Evolutionary conservation across 2,888 invertebrate species (phyloP), one percentile per base, ranked within the genome.

Genomic region (Eilema depressum): DNA sequence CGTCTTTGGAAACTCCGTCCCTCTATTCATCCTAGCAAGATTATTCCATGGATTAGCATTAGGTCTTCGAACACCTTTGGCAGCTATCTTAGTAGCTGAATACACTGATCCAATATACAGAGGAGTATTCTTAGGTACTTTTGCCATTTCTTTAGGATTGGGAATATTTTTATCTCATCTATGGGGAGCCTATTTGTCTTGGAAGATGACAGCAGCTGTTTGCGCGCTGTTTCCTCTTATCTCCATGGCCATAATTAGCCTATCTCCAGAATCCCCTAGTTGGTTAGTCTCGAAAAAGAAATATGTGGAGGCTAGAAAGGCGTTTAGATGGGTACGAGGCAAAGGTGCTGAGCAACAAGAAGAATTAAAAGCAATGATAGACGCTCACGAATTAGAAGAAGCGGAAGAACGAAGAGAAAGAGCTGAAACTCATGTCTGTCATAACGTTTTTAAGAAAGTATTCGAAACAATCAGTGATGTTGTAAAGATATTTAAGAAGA

Each of bases 121-220:
- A 68, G 97, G 97, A 7, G 95, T 96, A 1, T 95, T 97, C 53
- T 91, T 97, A 41, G 96, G 97, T 20, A 96, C 96, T 0, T 96
- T 97, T 30, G 96, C 96, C 0, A 94, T 97, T 66, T 96, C 96
- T 0, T 92, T 97, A 41, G 96, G 97, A 0, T 66, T 96, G 65
- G 97, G 97, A 0, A 96, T 97, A 69, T 93, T 97, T 20, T 73
- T 96, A 0, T 96, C 96, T 0, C 97, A 97, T 85, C 83, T 96
- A 0, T 92, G 97, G 84, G 97, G 97, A 2, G 96, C 96, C 0
- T 96, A 96, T 85, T 85, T 96, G 4, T 89, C 95, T 4, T 97
- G 97, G 97, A 93, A 96, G 79, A 90, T 92, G 66, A 96, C 96
- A 0, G 96, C 96, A 0, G 89, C 95, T 0, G 92, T 96, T 0